Percentiles rank a stretch among this genome's conserved stretches.
phyloP scores from a whole-genome alignment of 2,888 invertebrate species.

The Trilocha varians region DNA sequence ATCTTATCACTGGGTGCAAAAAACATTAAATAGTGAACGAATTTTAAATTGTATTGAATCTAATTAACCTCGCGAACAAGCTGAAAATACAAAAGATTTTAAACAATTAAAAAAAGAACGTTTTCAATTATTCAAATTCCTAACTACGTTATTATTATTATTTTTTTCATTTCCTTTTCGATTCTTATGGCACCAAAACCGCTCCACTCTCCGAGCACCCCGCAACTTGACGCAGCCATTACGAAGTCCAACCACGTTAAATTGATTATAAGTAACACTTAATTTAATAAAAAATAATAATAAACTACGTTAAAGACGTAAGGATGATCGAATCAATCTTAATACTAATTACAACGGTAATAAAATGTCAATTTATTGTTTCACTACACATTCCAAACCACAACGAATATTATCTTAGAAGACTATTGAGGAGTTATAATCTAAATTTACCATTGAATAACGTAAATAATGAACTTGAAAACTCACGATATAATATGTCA shows the following conservation, averaged over 20 bases:
- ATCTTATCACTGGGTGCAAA: conserved; percentile 20
- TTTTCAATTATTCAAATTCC: conserved; percentile 34
- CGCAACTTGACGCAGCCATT: conserved; percentile 18
- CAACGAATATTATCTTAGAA: not conserved
- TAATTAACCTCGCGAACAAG: conserved; percentile 12
- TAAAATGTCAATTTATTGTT: not conserved
- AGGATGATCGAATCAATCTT: conserved; percentile 34
- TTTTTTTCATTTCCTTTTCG: conserved; percentile 25
- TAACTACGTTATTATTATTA: conserved; percentile 31
- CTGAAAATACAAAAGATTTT: conserved; percentile 12
- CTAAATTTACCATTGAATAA: not conserved
- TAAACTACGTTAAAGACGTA: conserved; percentile 16
- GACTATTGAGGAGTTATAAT: not conserved
- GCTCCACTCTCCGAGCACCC: conserved; percentile 22
- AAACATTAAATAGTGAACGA: not conserved
- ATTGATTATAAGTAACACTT: not conserved
- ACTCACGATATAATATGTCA: not conserved
- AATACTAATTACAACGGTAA: conserved; percentile 22
- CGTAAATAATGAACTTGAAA: too few relatives aligned
- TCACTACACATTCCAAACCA: not conserved
- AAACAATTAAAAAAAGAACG: conserved; percentile 10
- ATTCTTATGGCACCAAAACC: conserved; percentile 46
- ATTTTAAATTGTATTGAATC: not conserved
- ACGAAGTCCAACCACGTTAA: not conserved
- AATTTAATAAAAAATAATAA: conserved; percentile 7